Percentiles rank a stretch among this genome's conserved stretches.
These are phyloP conservation scores for Pimpla rufipes DNA, from an alignment of 2,888 invertebrate genomes.

Conservation along the genomic window DNA sequence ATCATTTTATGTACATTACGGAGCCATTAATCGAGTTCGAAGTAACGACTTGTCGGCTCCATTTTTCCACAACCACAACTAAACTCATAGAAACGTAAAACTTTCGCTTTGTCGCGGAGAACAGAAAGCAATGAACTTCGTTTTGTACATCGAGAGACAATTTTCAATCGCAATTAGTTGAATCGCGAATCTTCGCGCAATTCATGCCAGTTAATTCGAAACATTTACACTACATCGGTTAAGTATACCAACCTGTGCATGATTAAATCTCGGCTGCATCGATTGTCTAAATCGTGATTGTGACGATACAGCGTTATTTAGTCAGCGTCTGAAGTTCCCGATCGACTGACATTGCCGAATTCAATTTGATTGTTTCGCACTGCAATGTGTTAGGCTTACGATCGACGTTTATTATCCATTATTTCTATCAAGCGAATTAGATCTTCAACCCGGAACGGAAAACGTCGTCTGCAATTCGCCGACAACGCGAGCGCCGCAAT, in stretches of 20 bases:
- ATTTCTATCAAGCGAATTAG: not conserved
- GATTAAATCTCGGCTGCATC: slow-evolving; percentile 32
- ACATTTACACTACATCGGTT: not conserved
- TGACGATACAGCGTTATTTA: slow-evolving; percentile 18
- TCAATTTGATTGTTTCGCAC: not conserved
- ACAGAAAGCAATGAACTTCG: not conserved
- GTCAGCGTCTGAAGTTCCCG: slow-evolving; percentile 8
- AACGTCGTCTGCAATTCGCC: not conserved
- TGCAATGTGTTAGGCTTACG: slow-evolving; percentile 10
- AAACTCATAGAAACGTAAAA: not conserved
- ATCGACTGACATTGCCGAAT: not conserved
- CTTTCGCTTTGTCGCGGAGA: not conserved
- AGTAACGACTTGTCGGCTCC: not conserved
- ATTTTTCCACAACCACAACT: slow-evolving; percentile 5
- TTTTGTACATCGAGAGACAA: slow-evolving; percentile 23
- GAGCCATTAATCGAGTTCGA: slow-evolving; percentile 8
- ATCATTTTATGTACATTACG: slow-evolving; percentile 32
- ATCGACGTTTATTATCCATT: slow-evolving; percentile 3
- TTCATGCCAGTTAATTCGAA: not conserved
- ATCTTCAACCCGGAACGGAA: not conserved
- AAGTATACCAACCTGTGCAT: slow-evolving; percentile 14
- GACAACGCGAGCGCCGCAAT: not conserved
- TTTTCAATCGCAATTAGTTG: slow-evolving; percentile 30
- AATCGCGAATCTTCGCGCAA: slow-evolving; percentile 12
- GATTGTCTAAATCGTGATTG: slow-evolving; percentile 29